Conservation (phyloP, 2,888 invertebrate species). For the Nomada ferruginata region DNA sequence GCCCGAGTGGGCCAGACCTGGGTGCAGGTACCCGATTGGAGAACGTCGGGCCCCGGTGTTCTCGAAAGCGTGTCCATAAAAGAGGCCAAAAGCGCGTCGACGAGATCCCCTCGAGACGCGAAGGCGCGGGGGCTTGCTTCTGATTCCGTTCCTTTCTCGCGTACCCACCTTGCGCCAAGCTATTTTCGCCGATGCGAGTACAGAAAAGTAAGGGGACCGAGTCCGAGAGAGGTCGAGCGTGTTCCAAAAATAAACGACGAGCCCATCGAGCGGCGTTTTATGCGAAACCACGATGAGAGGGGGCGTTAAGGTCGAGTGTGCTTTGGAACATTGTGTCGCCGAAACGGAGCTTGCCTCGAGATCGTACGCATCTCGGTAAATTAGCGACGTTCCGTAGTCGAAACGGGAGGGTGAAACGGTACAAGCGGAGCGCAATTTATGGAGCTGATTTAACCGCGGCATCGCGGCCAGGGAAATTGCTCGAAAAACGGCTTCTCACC, state of each 20-base stretch:
- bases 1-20: neutral
- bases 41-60: no score
- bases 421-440: slow-evolving; percentile 11
- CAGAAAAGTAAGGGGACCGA: slow-evolving; percentile 71
- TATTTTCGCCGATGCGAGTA: slow-evolving; percentile 68
- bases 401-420: neutral
- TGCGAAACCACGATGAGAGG: slow-evolving; percentile 39
- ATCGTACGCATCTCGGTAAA: slow-evolving; percentile 14
- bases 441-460: slow-evolving; percentile 2
- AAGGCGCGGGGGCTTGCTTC: slow-evolving; percentile 48
- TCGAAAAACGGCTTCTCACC: neutral
- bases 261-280: slow-evolving; percentile 68
- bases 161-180: slow-evolving; percentile 68
- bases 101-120: slow-evolving; percentile 2
- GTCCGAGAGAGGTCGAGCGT: slow-evolving; percentile 69
- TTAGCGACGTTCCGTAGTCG: slow-evolving; percentile 20
- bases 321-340: slow-evolving; percentile 46
- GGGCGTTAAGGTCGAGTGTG: slow-evolving; percentile 62
- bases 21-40: neutral
- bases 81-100: slow-evolving; percentile 36
- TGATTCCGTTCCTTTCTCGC: slow-evolving; percentile 57
- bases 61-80: slow-evolving; percentile 36
- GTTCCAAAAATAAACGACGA: slow-evolving; percentile 72
- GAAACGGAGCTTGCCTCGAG: slow-evolving; percentile 15
- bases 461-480: neutral